Evolutionary conservation across 1,140 invertebrate species (phyloP), one percentile per base, ranked within the genome.

Genomic region (Bombus difficillimus): DNA sequence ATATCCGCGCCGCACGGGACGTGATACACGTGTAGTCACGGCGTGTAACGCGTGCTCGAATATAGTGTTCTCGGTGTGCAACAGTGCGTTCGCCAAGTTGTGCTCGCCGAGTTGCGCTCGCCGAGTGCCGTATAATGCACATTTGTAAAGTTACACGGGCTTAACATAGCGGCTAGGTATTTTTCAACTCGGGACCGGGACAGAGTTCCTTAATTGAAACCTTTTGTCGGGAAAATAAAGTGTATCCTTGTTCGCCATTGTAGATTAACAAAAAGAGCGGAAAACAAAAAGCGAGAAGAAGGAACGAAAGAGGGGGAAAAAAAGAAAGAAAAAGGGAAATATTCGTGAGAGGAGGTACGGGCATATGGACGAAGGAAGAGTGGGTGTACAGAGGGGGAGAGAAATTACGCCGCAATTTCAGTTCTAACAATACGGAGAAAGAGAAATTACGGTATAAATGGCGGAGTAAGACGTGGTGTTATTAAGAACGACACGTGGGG

Each of bases 21-120:
- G 80, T 59, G 86, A 79, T 90, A 90, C 89, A 90, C 89, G 86
- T 90, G 89, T 90, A 90, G 83, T 78, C 83, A 79, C 83, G 81
- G 89, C 89, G 82, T 86, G 89, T 90, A 90, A 90, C 88, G 88
- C 89, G 89, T 90, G 89, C 89, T 90, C 89, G 88, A 90, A 88
- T 90, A 90, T 88, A 90, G 89, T 72, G 88, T 89, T 90, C 81
- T 85, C 89, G 64, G 81, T 85, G 88, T 85, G 89, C 89, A 83
- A 74, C 89, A 77, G 85, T 68, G 89, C 88, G 85, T 90, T 86
- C 85, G 85, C 86, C 85, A 76, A 73, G 77, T 82, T 68, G 89
- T 86, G 85, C 88, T 86, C 85, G 85, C 82, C 85, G 80, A 73
- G 77, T 82, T 22, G 34, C 43, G 62, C 79, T 83, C 78, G 74